Evolutionary conservation across 2,888 invertebrate genomes (phyloP).

Genomic region (Dryomyza anilis): DNA sequence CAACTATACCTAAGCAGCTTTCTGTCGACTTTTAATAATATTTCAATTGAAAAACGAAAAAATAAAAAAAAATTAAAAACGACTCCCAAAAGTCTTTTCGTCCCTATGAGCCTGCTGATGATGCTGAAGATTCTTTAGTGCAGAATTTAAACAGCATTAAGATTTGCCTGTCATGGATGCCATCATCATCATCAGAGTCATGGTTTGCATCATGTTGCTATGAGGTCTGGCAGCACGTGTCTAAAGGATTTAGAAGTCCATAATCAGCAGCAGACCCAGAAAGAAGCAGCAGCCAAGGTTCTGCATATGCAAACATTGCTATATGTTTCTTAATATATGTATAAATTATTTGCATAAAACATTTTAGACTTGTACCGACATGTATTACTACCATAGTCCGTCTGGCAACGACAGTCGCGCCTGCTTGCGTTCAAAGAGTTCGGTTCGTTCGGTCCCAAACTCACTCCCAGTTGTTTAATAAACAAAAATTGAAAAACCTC

Average conservation of each 20-base stretch:
- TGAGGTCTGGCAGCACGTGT: slow-evolving; percentile 11
- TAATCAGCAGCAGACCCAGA: background rate
- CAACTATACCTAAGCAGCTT: background rate
- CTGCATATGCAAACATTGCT: background rate
- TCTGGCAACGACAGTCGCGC: background rate
- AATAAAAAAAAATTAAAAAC: too few species aligned
- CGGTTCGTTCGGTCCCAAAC: too few species aligned
- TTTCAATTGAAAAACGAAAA: background rate
- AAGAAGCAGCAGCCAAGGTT: background rate
- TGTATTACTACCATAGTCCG: background rate
- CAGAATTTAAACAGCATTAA: too few species aligned
- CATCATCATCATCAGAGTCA: background rate
- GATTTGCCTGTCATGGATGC: background rate
- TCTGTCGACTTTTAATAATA: background rate
- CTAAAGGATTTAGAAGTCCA: background rate
- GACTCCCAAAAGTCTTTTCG: background rate
- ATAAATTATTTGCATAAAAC: background rate
- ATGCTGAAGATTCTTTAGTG: too few species aligned
- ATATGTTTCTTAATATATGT: background rate
- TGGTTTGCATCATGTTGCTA: background rate
- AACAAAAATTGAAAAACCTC: background rate
- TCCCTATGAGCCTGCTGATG: too few species aligned
- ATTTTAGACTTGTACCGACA: background rate
- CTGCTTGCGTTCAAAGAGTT: too few species aligned
- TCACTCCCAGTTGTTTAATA: too few species aligned